Conservation (phyloP, 53 echinoderm and acorn worm genomes). For the Luidia sarsii region DNA sequence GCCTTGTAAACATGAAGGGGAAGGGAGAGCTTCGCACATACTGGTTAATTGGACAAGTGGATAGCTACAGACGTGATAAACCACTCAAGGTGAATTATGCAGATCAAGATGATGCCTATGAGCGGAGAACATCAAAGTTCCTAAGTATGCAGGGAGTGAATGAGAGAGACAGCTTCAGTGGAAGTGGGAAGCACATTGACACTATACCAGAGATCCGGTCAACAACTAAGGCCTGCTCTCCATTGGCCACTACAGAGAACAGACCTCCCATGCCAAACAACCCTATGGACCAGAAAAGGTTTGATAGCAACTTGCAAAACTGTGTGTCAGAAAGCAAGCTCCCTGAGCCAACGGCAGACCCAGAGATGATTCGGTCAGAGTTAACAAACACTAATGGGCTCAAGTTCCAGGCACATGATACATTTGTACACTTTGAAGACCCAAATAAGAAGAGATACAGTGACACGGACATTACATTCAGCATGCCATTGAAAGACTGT, state of each 20-base stretch:
- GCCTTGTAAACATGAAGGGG: conserved; percentile 93
- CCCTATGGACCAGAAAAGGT: conserved; percentile 14
- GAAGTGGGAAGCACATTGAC: conserved; percentile 21
- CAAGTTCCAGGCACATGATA: conserved; percentile 32
- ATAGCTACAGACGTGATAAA: conserved; percentile 66
- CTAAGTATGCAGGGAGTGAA: conserved; percentile 52
- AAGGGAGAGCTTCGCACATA: conserved; percentile 93
- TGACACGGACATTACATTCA: conserved; percentile 49
- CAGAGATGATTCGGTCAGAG: conserved; percentile 38
- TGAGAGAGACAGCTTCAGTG: conserved; percentile 49
- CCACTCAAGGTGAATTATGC: conserved; percentile 55
- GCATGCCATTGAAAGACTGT: conserved; percentile 20
- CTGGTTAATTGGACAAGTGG: conserved; percentile 78
- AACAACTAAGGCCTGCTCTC: neutral
- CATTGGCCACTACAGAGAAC: neutral
- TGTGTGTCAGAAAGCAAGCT: conserved; percentile 47
- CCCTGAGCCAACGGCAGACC: conserved; percentile 16
- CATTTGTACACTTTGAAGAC: conserved; percentile 34
- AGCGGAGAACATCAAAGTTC: conserved; percentile 42
- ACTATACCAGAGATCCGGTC: conserved; percentile 18
- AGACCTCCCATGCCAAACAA: neutral
- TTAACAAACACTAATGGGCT: conserved; percentile 48
- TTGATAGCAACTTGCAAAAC: conserved; percentile 44
- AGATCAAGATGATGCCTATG: conserved; percentile 49
- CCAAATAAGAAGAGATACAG: conserved; percentile 48